Conservation (phyloP, 2,888 invertebrate species). For the Dromius quadrimaculatus region DNA sequence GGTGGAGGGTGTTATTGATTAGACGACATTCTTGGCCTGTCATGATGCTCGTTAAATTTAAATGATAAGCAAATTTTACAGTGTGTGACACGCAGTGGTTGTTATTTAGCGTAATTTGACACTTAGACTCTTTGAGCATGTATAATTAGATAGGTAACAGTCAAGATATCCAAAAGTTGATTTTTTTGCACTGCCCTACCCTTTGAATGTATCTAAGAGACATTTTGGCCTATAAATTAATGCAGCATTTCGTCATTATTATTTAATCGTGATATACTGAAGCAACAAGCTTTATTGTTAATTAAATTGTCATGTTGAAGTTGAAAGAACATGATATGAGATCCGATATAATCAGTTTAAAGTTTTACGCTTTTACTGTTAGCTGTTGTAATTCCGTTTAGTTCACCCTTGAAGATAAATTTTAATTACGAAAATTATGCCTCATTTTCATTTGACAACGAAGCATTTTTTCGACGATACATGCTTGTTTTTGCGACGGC, state of each 20-base stretch:
- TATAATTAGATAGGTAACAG: no score
- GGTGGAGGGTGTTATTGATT: constrained; percentile 20
- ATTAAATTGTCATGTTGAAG: constrained; percentile 2
- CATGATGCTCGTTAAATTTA: constrained; percentile 31
- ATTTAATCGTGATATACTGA: constrained; percentile 1
- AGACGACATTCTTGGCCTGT: constrained; percentile 16
- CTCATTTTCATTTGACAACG: no score
- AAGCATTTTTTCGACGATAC: no score
- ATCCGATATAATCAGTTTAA: neutral
- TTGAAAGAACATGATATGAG: neutral
- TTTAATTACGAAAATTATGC: no score
- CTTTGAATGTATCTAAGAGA: neutral
- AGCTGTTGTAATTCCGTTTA: no score
- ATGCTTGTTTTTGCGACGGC: no score
- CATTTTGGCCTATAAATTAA: neutral
- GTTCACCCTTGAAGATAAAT: no score
- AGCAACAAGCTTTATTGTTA: neutral
- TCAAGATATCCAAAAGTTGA: neutral
- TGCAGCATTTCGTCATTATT: neutral
- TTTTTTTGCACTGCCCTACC: neutral
- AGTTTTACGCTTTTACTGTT: no score
- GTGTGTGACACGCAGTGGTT: neutral
- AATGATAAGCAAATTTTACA: constrained; percentile 35
- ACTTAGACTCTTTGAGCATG: neutral
- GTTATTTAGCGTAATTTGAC: neutral